Evolutionary conservation across 2,113 vertebrate genomes (phyloP), one percentile per base, ranked within the genome.

Genomic region (Pelmatolapia mariae): DNA sequence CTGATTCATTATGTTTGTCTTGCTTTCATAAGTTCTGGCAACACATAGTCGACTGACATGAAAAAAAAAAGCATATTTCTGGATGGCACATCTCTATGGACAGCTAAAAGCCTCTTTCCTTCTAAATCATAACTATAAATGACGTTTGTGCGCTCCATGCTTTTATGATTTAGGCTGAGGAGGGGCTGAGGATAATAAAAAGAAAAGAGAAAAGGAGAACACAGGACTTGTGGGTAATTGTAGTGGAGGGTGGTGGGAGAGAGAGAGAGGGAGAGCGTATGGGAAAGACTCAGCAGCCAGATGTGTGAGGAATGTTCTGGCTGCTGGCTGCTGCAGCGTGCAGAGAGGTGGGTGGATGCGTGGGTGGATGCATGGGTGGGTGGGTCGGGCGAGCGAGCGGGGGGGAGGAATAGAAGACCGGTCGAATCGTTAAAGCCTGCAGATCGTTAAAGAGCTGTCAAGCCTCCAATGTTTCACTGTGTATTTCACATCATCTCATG

Each of bases 281-380:
- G 92, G 94, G 93, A 92, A 93, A 93, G 92, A 93, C 93, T 95
- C 71, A 43, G 90, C 82, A 92, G 90, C 96, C 96, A 97, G 96
- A 97, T 97, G 96, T 97, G 94, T 92, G 90, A 95, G 96, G 96
- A 97, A 97, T 97, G 96, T 95, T 94, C 95, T 96, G 95, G 95
- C 95, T 95, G 93, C 95, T 96, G 95, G 95, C 95, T 95, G 93
- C 94, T 90, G 92, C 91, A 82, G 91, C 81, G 81, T 73, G 84
- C 80, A 88, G 79, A 80, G 87, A 82, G 68, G 87, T 87, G 89
- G 92, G 89, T 82, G 89, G 89, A 63, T 81, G 90, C 91, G 87
- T 87, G 89, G 92, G 89, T 82, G 89, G 89, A 63, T 81, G 90
- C 91, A 61, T 80, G 90, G 81, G 86, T 83, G 91, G 86, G 36